Evolutionary conservation across 1,140 invertebrate genomes (phyloP), one percentile per base, ranked within the genome.

Genomic region (Monochamus saltuarius): DNA sequence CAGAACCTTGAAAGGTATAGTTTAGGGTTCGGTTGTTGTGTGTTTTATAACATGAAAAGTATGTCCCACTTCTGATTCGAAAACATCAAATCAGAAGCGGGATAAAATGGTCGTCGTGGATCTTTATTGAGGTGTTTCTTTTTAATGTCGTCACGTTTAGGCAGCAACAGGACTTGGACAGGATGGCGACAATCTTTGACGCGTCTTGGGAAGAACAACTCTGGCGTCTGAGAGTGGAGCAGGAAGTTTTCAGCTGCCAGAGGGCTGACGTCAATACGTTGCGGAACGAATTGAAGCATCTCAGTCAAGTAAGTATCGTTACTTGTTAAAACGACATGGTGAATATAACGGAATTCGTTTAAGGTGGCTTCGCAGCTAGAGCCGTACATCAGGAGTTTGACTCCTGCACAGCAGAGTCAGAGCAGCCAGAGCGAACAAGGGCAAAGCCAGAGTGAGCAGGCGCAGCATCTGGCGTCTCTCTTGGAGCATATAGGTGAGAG

Each of bases 131-230:
- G n/a, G n/a, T n/a, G 6, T 29, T 1, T 38, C 8, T 22, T 42
- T 55, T 55, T 16, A 9, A 13, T 42, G 9, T 49, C 11, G 17
- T 57, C 10, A 6, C 35, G 39, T 42, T 40, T 40, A 67, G 83
- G 50, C 85, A 87, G 67, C 83, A 86, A 60, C 77, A 81, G 14
- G 86, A 88, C 69, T 69, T 88, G 59, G 86, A 88, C 55, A 75
- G 84, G 45, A 75, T 87, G 60, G 78, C 82, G 51, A 78, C 77
- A 7, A 79, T 84, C 0, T 88, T 88, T 62, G 84, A 87, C 61
- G 78, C 81, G 0, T 77, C 84, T 1, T 89, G 87, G 87, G 86
- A 88, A 64, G 85, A 88, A 63, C 85, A 87, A 65, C 71, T 87
- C n/a, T 84, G 84, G 68, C 76, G 86, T 56, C 82, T 89, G 62